These are phyloP conservation scores for Brachionus rubens DNA, from an alignment of 1,140 invertebrate species.

Conservation along the genomic window DNA sequence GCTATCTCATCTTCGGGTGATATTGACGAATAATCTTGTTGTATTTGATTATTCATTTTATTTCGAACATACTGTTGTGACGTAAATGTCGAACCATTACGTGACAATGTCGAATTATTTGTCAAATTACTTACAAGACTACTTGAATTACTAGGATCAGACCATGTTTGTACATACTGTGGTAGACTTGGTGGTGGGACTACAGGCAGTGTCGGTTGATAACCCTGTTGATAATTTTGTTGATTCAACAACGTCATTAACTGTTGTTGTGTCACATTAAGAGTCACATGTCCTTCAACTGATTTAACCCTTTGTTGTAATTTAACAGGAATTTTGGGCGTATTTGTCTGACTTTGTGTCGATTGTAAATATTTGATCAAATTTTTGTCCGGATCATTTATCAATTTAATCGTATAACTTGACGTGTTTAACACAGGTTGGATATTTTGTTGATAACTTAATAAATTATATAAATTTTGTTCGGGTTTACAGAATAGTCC, in stretches of 20 bases:
- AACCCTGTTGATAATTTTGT: not conserved
- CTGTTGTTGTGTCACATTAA: not conserved
- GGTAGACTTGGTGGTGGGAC: conserved; percentile 3
- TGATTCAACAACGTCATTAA: not conserved
- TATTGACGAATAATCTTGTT: conserved; percentile 14
- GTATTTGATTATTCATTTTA: not conserved
- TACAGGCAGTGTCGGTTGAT: not conserved
- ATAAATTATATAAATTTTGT: conserved; percentile 24
- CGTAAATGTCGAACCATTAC: conserved; percentile 15
- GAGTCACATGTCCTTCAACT: conserved; percentile 13
- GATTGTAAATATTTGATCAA: conserved; percentile 26
- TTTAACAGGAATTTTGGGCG: conserved; percentile 7
- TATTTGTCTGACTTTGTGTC: conserved; percentile 38
- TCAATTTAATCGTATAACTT: conserved; percentile 1
- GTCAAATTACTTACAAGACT: conserved; percentile 22
- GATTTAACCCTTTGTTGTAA: conserved; percentile 13
- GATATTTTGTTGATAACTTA: not conserved
- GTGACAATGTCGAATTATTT: not conserved
- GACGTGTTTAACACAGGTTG: not conserved
- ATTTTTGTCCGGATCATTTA: conserved; percentile 24
- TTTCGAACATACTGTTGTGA: conserved; percentile 16
- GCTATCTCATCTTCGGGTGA: conserved; percentile 19
- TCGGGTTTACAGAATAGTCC: not conserved
- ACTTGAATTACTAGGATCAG: conserved; percentile 25
- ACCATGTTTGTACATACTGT: not conserved